A percentile compares a stretch with the other conserved stretches of the same genome.
Conservation (phyloP, 1,140 invertebrate species). For the Chymomyza costata region DNA sequence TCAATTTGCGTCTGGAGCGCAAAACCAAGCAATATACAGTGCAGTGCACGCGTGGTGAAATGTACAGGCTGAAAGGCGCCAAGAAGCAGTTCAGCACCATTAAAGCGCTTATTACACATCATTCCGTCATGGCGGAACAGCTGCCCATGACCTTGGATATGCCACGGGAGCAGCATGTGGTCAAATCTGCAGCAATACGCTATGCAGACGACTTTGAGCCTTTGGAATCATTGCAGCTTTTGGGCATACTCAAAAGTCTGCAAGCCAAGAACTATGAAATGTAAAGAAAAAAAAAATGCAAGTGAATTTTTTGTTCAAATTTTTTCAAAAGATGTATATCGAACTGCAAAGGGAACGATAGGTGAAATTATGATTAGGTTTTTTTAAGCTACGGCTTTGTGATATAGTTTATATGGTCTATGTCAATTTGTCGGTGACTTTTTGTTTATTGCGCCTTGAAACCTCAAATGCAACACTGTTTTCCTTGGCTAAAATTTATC, state of each 20-base stretch:
- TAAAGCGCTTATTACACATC: conserved; percentile 92
- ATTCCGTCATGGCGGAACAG: conserved; percentile 95
- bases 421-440: too few relatives aligned
- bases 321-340: conserved; percentile 15
- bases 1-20: conserved; percentile 50
- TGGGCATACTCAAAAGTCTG: conserved; percentile 62
- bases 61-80: conserved; percentile 84
- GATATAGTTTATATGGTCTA: conserved; percentile 56
- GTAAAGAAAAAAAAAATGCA: conserved; percentile 14
- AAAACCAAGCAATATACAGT: conserved; percentile 55
- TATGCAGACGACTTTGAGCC: conserved; percentile 71
- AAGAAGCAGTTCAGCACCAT: conserved; percentile 95
- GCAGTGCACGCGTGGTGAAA: conserved; percentile 45
- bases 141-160: conserved; percentile 92
- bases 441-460: too few relatives aligned
- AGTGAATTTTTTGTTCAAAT: background rate
- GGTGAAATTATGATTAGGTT: conserved; percentile 48
- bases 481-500: too few relatives aligned
- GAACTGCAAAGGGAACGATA: conserved; percentile 67
- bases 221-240: conserved; percentile 57
- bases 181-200: conserved; percentile 43
- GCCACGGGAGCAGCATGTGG: conserved; percentile 78
- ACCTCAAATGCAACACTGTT: too few relatives aligned
- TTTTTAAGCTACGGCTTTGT: conserved; percentile 37
- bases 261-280: conserved; percentile 58